phyloP scores from a whole-genome alignment of 2,797 vertebrate species.

The Acropternis orthonyx region DNA sequence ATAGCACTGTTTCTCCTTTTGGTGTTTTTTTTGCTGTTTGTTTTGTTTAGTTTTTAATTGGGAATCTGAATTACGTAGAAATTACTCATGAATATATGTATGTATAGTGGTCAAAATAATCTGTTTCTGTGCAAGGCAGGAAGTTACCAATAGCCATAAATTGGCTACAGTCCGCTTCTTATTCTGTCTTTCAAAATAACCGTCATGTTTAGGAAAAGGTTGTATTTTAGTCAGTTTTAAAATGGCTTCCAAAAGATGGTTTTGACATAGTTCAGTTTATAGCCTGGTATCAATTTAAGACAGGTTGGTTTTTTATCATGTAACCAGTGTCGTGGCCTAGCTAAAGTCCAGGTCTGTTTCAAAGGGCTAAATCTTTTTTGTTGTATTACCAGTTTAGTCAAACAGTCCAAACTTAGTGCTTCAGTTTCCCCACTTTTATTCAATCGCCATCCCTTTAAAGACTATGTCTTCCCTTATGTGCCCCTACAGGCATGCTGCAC shows the following conservation, averaged over 20 bases:
- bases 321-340: not conserved
- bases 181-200: not conserved
- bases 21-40: not conserved
- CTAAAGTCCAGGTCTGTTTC: not conserved
- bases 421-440: not conserved
- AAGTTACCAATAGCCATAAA: not conserved
- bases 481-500: not conserved
- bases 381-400: not conserved
- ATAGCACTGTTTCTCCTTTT: not conserved
- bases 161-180: not conserved
- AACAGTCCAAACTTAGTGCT: not conserved
- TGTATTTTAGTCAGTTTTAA: not conserved
- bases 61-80: not conserved
- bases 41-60: too few species aligned
- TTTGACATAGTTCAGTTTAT: fast-evolving
- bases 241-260: not conserved
- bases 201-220: not conserved
- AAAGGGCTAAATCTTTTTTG: not conserved
- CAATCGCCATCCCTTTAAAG: not conserved
- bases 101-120: not conserved
- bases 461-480: not conserved
- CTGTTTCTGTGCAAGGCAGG: not conserved
- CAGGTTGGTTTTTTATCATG: not conserved
- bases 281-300: not conserved
- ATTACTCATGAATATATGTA: not conserved